Base-by-base conservation (phyloP, 1,140 invertebrate genomes). In the Ganaspis sp. region DNA sequence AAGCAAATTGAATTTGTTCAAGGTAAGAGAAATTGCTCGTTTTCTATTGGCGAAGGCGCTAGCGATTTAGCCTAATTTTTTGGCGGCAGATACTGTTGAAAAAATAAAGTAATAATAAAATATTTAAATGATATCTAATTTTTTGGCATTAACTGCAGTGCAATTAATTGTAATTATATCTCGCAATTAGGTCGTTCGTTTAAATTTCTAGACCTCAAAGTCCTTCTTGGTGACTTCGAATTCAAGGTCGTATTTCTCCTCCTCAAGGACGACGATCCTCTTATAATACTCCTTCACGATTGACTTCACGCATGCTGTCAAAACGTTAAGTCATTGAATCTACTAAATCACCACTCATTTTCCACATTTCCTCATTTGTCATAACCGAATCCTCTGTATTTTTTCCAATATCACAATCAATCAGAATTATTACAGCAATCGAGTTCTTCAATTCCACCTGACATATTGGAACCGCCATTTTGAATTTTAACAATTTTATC, bases 211-310 rank as follows among this genome's bases (percentile, higher is more conserved):
- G 88, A 96, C 95, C 95, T 96, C 97, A 90, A 95, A 94, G 92
- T 97, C 96, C 95, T 97, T 98, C 92, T 94, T 95, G 92, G 95
- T 94, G 91, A 99, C 97, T 93, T 97, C 96, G 92, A 95, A 95
- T 93, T 99, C 98, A 93, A 98, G 94, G 94, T 99, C 98, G 93
- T 98, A 99, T 93, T 99, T 98, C 92, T 96, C 94, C 92, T 96
- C 96, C 93, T 99, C 98, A 90, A 99, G 94, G 86, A 93, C 92
- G 89, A 91, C 92, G 91, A 98, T 96, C 92, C 96, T 95, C 90
- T 94, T 94, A 93, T 99, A 94, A 93, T 98, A 97, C 90, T 94
- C 93, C 90, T 93, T 94, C 93, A 95, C 95, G 92, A 97, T 94
- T 92, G 95, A 94, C 93, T 96, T 96, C 90, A 98, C 93, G 91